A percentile compares a stretch with the other conserved stretches of the same genome.
Conservation (phyloP, 2,113 vertebrate species). For the Atractosteus spatula region DNA sequence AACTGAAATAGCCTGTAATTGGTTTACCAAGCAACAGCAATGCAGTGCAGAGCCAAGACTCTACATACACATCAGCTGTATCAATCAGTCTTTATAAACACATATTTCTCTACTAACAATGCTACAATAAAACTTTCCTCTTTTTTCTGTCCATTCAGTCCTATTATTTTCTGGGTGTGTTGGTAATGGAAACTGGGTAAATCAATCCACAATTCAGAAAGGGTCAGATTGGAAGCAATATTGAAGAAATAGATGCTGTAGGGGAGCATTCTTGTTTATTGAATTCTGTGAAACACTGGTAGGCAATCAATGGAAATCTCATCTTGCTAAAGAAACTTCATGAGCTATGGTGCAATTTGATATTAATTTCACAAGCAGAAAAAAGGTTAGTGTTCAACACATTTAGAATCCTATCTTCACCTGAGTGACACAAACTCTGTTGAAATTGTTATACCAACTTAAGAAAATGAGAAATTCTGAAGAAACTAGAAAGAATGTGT, state of each 20-base stretch:
- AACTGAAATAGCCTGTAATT: too few species aligned
- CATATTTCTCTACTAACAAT: not conserved
- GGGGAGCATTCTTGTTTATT: not conserved
- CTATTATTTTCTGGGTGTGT: not conserved
- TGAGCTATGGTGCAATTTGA: too few species aligned
- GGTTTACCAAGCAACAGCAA: not conserved
- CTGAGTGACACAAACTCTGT: too few species aligned
- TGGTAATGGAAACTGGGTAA: not conserved
- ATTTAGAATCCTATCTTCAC: too few species aligned
- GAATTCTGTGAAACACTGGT: not conserved
- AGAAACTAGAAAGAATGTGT: too few species aligned
- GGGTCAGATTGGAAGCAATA: not conserved
- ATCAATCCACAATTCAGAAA: conserved; percentile 1
- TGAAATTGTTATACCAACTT: too few species aligned
- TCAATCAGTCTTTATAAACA: not conserved
- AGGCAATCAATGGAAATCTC: not conserved
- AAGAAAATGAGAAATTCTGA: too few species aligned
- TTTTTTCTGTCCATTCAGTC: not conserved
- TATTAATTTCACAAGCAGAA: too few species aligned
- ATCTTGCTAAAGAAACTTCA: not conserved
- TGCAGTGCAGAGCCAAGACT: not conserved
- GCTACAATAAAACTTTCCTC: not conserved
- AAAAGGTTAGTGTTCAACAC: too few species aligned
- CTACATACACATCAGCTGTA: not conserved
- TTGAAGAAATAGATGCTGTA: not conserved